Conservation (phyloP, 2,113 vertebrate species). For the Toxotes jaculatrix region DNA sequence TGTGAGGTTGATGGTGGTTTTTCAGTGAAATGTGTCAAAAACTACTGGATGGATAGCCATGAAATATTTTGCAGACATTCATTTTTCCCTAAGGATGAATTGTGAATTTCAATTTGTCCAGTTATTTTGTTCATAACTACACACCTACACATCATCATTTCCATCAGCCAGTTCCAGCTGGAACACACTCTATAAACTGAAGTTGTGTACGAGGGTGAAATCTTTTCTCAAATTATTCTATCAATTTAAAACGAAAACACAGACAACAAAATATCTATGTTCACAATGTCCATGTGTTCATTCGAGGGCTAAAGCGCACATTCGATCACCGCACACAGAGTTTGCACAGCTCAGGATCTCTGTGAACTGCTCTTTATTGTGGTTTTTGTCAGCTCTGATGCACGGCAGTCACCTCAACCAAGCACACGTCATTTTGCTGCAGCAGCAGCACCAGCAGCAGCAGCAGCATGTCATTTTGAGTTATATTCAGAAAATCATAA, state of each 20-base stretch:
- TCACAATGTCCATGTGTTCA: neutral
- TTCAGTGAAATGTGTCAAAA: no score
- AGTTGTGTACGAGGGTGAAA: neutral
- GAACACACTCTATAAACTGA: neutral
- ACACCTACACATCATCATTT: no score
- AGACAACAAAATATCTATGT: neutral
- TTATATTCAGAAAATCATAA: neutral
- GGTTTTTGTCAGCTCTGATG: conserved; percentile 6
- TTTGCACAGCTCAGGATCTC: neutral
- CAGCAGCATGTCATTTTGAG: neutral
- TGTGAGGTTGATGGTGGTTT: no score
- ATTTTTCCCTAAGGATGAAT: no score
- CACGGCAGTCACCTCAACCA: neutral
- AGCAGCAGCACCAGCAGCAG: neutral
- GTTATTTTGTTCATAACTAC: no score
- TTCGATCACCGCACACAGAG: neutral
- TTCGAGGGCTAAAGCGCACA: neutral
- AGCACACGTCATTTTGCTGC: neutral
- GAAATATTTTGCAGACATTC: no score
- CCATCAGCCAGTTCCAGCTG: neutral
- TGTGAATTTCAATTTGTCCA: no score
- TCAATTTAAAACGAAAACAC: neutral
- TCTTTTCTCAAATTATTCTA: neutral
- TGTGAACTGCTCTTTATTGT: neutral
- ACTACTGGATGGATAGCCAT: no score